phyloP scores from a whole-genome alignment of 1,140 invertebrate species.

The Rhopalosiphum padi region DNA sequence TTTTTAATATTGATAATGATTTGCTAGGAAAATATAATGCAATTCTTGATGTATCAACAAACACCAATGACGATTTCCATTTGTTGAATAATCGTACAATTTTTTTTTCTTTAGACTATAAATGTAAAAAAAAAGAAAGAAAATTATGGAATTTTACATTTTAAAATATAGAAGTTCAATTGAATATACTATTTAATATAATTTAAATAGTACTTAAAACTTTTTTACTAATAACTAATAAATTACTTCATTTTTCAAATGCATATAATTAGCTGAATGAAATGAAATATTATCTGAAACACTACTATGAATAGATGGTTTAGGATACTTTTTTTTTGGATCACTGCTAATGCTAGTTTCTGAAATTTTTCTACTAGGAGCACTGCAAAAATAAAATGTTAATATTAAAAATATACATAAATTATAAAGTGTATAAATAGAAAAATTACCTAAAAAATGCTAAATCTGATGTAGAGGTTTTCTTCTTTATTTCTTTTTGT shows the following conservation, averaged over 20 bases:
- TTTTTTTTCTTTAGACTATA: slow-evolving; percentile 41
- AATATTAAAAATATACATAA: neutral
- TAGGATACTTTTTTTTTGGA: slow-evolving; percentile 39
- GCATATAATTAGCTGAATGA: slow-evolving; percentile 52
- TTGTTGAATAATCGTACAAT: slow-evolving; percentile 44
- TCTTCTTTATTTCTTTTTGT: slow-evolving; percentile 66
- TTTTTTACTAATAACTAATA: neutral
- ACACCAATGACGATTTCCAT: slow-evolving; percentile 49
- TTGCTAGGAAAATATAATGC: slow-evolving; percentile 51
- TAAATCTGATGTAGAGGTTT: slow-evolving; percentile 62
- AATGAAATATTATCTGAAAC: slow-evolving; percentile 54
- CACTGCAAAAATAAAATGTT: slow-evolving; percentile 37
- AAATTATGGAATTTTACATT: neutral
- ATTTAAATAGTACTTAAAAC: neutral
- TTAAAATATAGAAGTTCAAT: neutral
- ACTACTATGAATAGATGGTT: slow-evolving; percentile 58
- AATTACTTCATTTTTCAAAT: slow-evolving; percentile 54
- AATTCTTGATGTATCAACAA: slow-evolving; percentile 48
- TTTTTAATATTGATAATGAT: slow-evolving; percentile 52
- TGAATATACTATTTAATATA: neutral
- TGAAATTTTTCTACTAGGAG: slow-evolving; percentile 57
- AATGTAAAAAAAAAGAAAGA: neutral
- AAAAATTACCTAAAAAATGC: slow-evolving; percentile 55
- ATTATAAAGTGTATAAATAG: neutral
- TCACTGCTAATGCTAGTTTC: slow-evolving; percentile 53